phyloP scores from a whole-genome alignment of 2,113 vertebrate species.

The Salvelinus fontinalis region DNA sequence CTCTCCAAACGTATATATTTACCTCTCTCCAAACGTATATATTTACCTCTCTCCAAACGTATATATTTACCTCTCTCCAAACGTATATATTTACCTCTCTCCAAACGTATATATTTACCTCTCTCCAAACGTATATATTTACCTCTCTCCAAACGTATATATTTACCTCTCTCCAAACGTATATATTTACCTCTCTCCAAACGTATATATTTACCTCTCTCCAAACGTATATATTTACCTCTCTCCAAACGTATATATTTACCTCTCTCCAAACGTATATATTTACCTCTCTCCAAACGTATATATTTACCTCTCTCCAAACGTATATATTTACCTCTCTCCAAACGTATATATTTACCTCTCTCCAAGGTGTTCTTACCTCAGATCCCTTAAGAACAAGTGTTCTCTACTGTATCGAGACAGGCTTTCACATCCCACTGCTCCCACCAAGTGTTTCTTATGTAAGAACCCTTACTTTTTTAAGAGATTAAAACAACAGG shows the following conservation, averaged over 20 bases:
- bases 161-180: no score
- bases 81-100: not conserved
- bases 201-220: no score
- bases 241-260: no score
- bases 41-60: constrained; percentile 12
- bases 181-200: constrained; percentile 6
- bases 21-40: no score
- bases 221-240: not conserved
- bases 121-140: not conserved
- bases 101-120: no score
- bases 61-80: no score
- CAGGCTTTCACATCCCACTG: not conserved
- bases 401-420: not conserved
- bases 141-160: constrained; percentile 14
- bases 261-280: no score
- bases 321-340: not conserved
- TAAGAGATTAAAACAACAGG: constrained; percentile 15
- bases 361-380: constrained; percentile 28
- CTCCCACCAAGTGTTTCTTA: constrained; percentile 4
- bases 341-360: not conserved
- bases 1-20: no score
- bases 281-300: constrained; percentile 6
- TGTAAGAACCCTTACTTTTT: not conserved
- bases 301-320: constrained; percentile 6
- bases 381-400: constrained; percentile 13